Conservation (phyloP, 64 coral and sea anemone genomes). For the Catalaphyllia jardinei region DNA sequence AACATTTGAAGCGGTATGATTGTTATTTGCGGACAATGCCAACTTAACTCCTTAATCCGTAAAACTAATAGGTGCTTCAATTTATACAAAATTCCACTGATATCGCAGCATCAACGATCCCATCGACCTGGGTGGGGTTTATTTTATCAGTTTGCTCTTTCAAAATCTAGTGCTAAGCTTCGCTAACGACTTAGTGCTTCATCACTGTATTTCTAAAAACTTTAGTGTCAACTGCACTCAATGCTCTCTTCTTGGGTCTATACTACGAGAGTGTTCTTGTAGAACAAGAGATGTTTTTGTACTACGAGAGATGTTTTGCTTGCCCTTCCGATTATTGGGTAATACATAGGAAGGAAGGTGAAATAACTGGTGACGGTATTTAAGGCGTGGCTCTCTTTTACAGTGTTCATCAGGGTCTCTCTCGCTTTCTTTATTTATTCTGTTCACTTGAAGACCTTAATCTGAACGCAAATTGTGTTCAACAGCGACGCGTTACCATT, state of each 20-base stretch:
- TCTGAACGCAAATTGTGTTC: not conserved
- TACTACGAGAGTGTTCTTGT: not conserved
- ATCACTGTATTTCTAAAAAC: not conserved
- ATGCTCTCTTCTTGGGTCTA: too few species aligned
- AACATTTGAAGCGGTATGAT: not conserved
- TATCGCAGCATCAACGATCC: not conserved
- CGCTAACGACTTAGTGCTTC: slow-evolving; percentile 27
- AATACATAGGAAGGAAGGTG: slow-evolving; percentile 1
- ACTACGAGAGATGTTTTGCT: not conserved
- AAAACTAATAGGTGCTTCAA: not conserved
- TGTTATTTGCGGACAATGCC: not conserved
- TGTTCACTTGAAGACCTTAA: not conserved
- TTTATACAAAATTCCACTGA: not conserved
- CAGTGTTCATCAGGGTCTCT: not conserved
- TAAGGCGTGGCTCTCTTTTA: not conserved
- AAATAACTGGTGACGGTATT: not conserved
- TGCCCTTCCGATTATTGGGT: not conserved
- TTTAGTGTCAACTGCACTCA: not conserved
- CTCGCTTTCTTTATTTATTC: not conserved
- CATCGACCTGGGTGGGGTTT: not conserved
- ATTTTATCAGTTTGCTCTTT: slow-evolving; percentile 11
- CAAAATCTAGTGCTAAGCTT: slow-evolving; percentile 24
- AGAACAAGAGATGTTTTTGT: too few species aligned
- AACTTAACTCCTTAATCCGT: slow-evolving; percentile 6
- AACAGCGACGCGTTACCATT: not conserved